Conservation (phyloP, 2,113 vertebrate genomes). For the Fregata magnificens region DNA sequence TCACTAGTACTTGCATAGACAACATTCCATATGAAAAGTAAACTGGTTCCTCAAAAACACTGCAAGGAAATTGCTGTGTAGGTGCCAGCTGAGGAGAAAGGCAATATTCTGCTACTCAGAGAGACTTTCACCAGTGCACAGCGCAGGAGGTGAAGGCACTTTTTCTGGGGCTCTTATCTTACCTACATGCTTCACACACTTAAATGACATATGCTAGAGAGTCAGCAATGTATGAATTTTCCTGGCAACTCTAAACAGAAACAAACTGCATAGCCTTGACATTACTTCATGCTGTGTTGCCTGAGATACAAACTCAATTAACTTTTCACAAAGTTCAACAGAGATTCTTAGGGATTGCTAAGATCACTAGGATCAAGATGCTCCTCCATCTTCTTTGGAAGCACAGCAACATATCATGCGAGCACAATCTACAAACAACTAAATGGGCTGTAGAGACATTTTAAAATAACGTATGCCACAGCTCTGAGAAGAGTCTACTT, state of each 20-base stretch:
- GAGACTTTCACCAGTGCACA: background rate
- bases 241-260: constrained; percentile 36
- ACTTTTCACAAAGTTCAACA: constrained; percentile 16
- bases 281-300: constrained; percentile 44
- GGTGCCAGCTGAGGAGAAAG: background rate
- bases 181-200: constrained; percentile 61
- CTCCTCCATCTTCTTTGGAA: background rate
- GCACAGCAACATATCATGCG: background rate
- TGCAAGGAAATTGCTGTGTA: background rate
- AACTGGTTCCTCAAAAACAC: background rate
- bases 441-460: background rate
- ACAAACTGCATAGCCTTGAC: constrained; percentile 23
- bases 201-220: constrained; percentile 67
- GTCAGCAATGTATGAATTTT: constrained; percentile 49
- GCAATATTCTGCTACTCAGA: background rate
- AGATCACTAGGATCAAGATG: background rate
- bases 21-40: background rate
- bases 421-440: background rate
- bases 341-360: background rate
- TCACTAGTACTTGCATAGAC: background rate
- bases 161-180: constrained; percentile 49
- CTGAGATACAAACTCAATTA: constrained; percentile 63
- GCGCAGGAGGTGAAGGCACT: background rate
- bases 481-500: background rate
- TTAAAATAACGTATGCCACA: background rate